phyloP scores from a whole-genome alignment of 2,888 invertebrate genomes.

The Synanthedon vespiformis region DNA sequence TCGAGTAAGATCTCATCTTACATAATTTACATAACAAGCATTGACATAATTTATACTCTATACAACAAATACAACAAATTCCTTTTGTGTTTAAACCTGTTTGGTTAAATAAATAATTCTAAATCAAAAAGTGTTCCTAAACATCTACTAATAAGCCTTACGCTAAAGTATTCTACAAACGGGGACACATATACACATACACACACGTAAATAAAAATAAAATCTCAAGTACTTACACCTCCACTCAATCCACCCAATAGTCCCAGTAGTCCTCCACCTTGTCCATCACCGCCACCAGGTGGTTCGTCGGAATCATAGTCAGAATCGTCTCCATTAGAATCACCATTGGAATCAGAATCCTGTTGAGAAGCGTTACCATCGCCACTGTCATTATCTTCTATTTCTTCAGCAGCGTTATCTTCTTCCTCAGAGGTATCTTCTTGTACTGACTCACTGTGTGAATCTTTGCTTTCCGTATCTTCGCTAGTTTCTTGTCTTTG shows the following conservation, averaged over 20 bases:
- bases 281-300: constrained; percentile 48
- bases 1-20: not conserved
- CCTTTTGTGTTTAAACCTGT: too few species aligned
- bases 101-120: too few species aligned
- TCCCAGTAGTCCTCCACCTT: constrained; percentile 59
- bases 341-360: constrained; percentile 23
- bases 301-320: constrained; percentile 52
- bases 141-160: too few species aligned
- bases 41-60: too few species aligned
- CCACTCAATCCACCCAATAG: constrained; percentile 56
- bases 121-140: too few species aligned
- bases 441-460: constrained; percentile 13
- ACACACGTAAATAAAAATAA: not conserved
- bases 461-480: constrained; percentile 11
- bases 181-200: too few species aligned
- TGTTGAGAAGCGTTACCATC: constrained; percentile 23
- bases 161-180: too few species aligned
- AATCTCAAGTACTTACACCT: constrained; percentile 36
- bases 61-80: too few species aligned
- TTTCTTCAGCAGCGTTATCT: constrained; percentile 28
- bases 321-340: constrained; percentile 19
- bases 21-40: not conserved
- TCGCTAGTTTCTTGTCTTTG: constrained; percentile 35
- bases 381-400: constrained; percentile 15
- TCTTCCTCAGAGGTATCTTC: constrained; percentile 13